These are phyloP conservation scores for Aradus depressus DNA, from an alignment of 2,888 invertebrate genomes.

Conservation along the genomic window DNA sequence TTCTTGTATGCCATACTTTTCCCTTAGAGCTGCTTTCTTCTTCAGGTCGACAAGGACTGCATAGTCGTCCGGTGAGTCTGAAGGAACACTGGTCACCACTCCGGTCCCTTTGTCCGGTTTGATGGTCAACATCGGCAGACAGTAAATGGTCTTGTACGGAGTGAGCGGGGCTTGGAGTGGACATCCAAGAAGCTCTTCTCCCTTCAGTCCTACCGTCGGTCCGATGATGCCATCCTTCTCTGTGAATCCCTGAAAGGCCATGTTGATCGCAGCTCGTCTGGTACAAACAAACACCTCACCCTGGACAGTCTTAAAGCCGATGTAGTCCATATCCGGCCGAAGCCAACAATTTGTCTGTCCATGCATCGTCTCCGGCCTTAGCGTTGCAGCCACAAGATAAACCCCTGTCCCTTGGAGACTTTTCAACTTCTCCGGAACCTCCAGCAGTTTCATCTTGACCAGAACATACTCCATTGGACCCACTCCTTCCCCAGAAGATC, in stretches of 20 bases:
- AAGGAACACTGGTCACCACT: slow-evolving; percentile 94
- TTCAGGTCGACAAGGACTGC: slow-evolving; percentile 90
- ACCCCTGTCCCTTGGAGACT: slow-evolving; percentile 41
- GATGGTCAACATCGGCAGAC: slow-evolving; percentile 94
- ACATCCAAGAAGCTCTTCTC: slow-evolving; percentile 71
- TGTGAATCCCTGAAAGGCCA: slow-evolving; percentile 90
- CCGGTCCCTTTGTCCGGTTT: slow-evolving; percentile 98
- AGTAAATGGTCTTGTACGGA: slow-evolving; percentile 70
- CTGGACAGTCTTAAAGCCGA: slow-evolving; percentile 64
- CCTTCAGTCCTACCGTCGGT: slow-evolving; percentile 50
- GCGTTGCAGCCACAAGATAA: slow-evolving; percentile 89
- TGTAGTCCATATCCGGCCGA: slow-evolving; percentile 86
- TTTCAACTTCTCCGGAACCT: slow-evolving; percentile 32
- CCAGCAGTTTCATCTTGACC: slow-evolving; percentile 76
- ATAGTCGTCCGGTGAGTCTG: slow-evolving; percentile 97
- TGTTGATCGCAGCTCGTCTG: slow-evolving; percentile 78
- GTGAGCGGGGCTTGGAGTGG: slow-evolving; percentile 76
- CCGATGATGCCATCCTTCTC: slow-evolving; percentile 55
- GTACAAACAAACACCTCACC: slow-evolving; percentile 81
- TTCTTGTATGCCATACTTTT: slow-evolving; percentile 81
- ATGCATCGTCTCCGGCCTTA: slow-evolving; percentile 99
- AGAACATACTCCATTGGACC: slow-evolving; percentile 97
- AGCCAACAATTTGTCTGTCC: slow-evolving; percentile 99
- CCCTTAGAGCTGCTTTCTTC: slow-evolving; percentile 80
- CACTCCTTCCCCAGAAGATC: slow-evolving; percentile 91